These are phyloP conservation scores for Gadopsis bispinosus DNA, from an alignment of 2,797 vertebrate genomes.

Conservation along the genomic window DNA sequence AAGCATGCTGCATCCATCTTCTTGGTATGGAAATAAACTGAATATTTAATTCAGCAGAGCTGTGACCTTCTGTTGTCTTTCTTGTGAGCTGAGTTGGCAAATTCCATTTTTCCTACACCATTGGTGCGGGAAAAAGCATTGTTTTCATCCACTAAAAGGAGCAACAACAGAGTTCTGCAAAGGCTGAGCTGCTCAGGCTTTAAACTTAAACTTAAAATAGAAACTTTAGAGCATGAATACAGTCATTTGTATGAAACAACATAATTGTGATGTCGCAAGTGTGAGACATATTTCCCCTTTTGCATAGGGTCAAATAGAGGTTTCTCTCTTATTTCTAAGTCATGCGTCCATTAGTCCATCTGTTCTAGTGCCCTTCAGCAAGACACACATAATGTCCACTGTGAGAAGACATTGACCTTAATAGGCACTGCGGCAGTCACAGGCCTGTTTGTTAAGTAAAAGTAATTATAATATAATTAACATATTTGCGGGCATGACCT, in stretches of 20 bases:
- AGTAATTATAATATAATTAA: constrained; percentile 35
- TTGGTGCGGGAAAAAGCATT: constrained; percentile 15
- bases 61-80: constrained; percentile 64
- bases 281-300: background rate
- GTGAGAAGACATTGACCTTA: constrained; percentile 17
- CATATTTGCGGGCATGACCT: background rate
- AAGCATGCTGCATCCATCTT: constrained; percentile 55
- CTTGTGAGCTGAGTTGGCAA: constrained; percentile 56
- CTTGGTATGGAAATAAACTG: constrained; percentile 65
- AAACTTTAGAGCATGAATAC: background rate
- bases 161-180: background rate
- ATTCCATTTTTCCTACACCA: constrained; percentile 27
- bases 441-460: constrained; percentile 27
- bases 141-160: constrained; percentile 8
- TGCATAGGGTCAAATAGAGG: background rate
- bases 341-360: constrained; percentile 38
- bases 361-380: constrained; percentile 43
- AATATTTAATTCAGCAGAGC: constrained; percentile 65
- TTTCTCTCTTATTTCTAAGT: background rate
- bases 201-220: constrained; percentile 4
- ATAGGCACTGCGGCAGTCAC: constrained; percentile 1
- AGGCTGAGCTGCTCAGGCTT: background rate
- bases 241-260: background rate
- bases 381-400: constrained; percentile 24
- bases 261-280: background rate